These are phyloP conservation scores for Unio pictorum DNA, from an alignment of 2,888 invertebrate genomes.

Conservation along the genomic window DNA sequence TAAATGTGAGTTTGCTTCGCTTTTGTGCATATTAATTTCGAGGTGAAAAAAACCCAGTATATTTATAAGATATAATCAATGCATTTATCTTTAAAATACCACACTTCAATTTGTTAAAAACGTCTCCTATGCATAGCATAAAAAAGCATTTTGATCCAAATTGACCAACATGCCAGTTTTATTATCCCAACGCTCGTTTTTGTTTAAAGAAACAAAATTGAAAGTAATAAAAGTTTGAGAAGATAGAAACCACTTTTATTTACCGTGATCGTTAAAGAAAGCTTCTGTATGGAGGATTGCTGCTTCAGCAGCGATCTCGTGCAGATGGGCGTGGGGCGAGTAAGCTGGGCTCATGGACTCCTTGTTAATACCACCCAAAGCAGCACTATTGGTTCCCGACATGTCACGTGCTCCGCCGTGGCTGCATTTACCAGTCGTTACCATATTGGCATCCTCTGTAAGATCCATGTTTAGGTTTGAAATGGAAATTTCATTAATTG, in stretches of 20 bases:
- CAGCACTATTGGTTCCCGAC: slow-evolving; percentile 27
- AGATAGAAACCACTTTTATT: not conserved
- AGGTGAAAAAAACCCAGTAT: not conserved
- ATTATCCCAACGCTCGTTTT: too few relatives aligned
- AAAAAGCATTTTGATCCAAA: not conserved
- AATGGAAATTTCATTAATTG: too few relatives aligned
- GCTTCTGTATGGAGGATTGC: slow-evolving; percentile 46
- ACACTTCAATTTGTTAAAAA: not conserved
- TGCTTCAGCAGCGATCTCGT: slow-evolving; percentile 37
- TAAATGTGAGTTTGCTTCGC: too few relatives aligned
- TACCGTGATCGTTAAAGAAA: slow-evolving; percentile 45
- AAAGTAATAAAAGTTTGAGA: too few relatives aligned
- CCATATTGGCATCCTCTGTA: slow-evolving; percentile 27
- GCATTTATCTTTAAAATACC: not conserved
- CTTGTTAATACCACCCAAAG: slow-evolving; percentile 56
- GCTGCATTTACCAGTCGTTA: slow-evolving; percentile 48
- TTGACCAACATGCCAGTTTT: not conserved
- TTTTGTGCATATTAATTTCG: too few relatives aligned
- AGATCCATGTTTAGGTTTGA: not conserved
- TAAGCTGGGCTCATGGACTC: slow-evolving; percentile 35
- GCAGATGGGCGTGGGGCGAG: slow-evolving; percentile 42
- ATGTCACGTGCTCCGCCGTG: slow-evolving; percentile 51
- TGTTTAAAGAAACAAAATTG: too few relatives aligned
- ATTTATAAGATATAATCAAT: not conserved
- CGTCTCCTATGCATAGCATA: not conserved